Base-by-base conservation (phyloP, 2,797 vertebrate genomes). In the Etheostoma perlongum region DNA sequence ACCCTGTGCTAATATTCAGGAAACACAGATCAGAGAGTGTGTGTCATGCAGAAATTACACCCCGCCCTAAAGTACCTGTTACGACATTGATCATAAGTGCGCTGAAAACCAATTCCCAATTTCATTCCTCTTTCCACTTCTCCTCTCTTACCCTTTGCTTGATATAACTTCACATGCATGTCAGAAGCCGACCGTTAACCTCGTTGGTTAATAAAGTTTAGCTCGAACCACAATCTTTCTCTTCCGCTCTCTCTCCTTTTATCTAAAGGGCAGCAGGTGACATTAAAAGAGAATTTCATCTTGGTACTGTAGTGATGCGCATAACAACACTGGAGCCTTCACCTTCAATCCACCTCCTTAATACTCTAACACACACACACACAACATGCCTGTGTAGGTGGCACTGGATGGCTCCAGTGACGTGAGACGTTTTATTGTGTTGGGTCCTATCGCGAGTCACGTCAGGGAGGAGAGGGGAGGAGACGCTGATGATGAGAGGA, bases 271-370 rank as follows among this genome's bases (percentile, higher is more conserved):
- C 27, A 57, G 10, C 6, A 2, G 67, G 8, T 30, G 59, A 65
- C 64, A 65, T 25, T 33, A 25, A 36, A 36, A 27, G 36, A 58
- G 48, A 55, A 4, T 53, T 2, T 16, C 0, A 11, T 30, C 19
- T 9, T 40, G 36, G 36, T 40, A 4, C 1, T 23, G 51, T 11
- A n/a, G 18, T 46, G 73, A 59, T 4, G 51, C 6, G 40, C 44
- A 33, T 0, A 1, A 78, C 16, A 48, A 60, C 46, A 67, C n/a
- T 2, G 19, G 7, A 72, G 68, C 76, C 72, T 76, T 87, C 76
- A 78, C 78, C 75, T 74, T 82, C 61, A 78, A 47, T 68, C 51
- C 61, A 62, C 71, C 30, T 67, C 19, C 36, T 76, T 65, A 18
- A 57, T 14, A 48, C 54, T 16, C 19, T 16, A 8, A 4, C 2